A percentile compares a stretch with the other conserved stretches of the same genome.
Conservation (phyloP, 2,797 vertebrate species). For the Rhincodon typus region DNA sequence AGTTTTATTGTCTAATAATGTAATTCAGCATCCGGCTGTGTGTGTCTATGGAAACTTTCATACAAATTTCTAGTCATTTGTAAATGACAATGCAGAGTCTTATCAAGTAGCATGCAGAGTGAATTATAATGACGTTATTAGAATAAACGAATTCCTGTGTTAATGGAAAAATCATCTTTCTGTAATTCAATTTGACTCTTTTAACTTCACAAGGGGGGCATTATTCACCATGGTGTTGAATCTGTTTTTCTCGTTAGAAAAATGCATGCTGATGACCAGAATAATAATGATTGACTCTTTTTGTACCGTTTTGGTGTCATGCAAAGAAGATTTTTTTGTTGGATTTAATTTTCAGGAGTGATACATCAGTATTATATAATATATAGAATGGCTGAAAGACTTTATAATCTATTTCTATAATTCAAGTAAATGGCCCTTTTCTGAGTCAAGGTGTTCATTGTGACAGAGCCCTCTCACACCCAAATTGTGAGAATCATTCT, state of each 20-base stretch:
- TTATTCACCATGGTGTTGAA: constrained; percentile 27
- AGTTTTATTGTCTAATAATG: not conserved
- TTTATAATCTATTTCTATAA: not conserved
- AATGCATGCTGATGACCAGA: not conserved
- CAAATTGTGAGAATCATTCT: not conserved
- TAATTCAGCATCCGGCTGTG: not conserved
- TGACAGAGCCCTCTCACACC: not conserved
- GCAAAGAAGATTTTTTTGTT: not conserved
- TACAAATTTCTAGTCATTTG: constrained; percentile 36
- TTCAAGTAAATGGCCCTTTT: not conserved
- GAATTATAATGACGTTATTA: constrained; percentile 38
- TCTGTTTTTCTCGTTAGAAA: constrained; percentile 19
- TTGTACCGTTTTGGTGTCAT: not conserved
- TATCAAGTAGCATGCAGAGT: constrained; percentile 35
- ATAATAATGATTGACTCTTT: constrained; percentile 11
- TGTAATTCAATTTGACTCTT: constrained; percentile 8
- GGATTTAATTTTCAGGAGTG: not conserved
- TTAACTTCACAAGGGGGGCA: constrained; percentile 23
- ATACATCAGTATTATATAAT: not conserved
- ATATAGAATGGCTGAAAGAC: not conserved
- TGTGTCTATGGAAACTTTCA: not conserved
- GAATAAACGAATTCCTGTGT: constrained; percentile 32
- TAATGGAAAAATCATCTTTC: constrained; percentile 37
- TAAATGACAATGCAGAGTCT: constrained; percentile 34
- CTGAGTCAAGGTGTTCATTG: not conserved